A percentile compares a stretch with the other conserved stretches of the same genome.
Conservation (phyloP, 2,113 vertebrate genomes). For the Oreotrochilus melanogaster region DNA sequence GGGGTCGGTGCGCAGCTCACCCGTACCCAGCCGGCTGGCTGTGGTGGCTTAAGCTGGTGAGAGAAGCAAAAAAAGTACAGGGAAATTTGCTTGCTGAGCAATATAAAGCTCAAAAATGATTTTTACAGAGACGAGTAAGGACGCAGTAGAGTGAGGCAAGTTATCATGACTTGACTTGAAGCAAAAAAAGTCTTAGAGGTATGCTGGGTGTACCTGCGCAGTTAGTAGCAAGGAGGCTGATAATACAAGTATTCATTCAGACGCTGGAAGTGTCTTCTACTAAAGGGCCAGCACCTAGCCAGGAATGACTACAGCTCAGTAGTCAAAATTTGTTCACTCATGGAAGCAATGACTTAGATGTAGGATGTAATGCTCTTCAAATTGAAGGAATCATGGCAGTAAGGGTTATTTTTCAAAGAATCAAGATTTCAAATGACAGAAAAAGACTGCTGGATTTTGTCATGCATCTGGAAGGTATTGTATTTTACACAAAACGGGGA, state of each 20-base stretch:
- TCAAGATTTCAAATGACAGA: not conserved
- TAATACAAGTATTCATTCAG: not conserved
- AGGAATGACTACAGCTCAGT: not conserved
- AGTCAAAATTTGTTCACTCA: not conserved
- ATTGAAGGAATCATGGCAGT: accelerated
- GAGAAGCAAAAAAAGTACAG: not conserved
- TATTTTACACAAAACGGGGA: not conserved
- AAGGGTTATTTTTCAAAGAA: not conserved
- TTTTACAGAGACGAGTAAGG: not conserved
- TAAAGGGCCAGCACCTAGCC: too few relatives aligned
- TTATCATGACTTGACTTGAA: accelerated
- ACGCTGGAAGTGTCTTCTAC: too few relatives aligned
- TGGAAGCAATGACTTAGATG: not conserved
- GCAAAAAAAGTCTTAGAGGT: not conserved
- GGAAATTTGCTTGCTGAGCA: too few relatives aligned
- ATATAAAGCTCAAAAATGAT: not conserved
- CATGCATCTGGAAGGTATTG: not conserved
- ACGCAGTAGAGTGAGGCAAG: too few relatives aligned
- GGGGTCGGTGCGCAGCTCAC: not conserved
- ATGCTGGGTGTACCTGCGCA: accelerated
- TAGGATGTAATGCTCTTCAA: accelerated
- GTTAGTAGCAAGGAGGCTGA: not conserved
- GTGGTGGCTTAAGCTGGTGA: too few relatives aligned
- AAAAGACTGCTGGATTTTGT: not conserved
- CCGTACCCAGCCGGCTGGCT: too few relatives aligned